Base-by-base conservation (phyloP, 2,113 vertebrate species). In the Ramphastos sulfuratus region DNA sequence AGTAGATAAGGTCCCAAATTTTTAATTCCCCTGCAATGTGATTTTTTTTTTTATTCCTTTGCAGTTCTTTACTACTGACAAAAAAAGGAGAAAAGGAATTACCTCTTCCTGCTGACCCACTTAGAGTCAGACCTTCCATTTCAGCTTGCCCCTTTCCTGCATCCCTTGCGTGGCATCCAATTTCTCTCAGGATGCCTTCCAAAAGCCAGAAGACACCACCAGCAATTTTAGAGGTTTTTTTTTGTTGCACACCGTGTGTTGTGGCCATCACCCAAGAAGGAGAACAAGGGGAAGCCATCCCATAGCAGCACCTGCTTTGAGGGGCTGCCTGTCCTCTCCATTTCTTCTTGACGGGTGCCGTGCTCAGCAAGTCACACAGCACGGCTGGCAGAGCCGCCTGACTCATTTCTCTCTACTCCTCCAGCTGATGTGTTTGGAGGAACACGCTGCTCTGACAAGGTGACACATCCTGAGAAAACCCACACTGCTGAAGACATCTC, bases 381-480 rank as follows among this genome's bases (percentile, higher is more conserved):
- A 30, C 0, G 89, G 75, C 94, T 92, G 91, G 81, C 78, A 4
- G 91, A 91, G 91, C 87, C 8, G 64, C 85, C 93, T 96, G 96
- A 96, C 93, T 96, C 96, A 96, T 90, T 92, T 67, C 65, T 94
- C 93, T 88, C 80, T 15, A 94, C 96, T 96, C 96, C 96, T 96
- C 92, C 93, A 65, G 95, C 92, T 95, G 96, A 96, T 96, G 93
- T 95, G 92, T 88, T 96, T 88, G 86, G 83, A 96, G 90, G 96
- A 96, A 96, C 96, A 88, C 17, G 5, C 80, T 95, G 96, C 96
- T 96, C 92, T 95, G 95, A 96, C 96, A 96, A 94, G 96, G 96
- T 96, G 96, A 96, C 95, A 95, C 95, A 96, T 96, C 92, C 90
- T 83, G 83, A 96, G 92, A 93, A 95, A 96, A 35, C 96, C 96